A percentile compares a stretch with the other conserved stretches of the same genome.
phyloP scores from a whole-genome alignment of 2,797 vertebrate species.

The Benthosema pterotum region DNA sequence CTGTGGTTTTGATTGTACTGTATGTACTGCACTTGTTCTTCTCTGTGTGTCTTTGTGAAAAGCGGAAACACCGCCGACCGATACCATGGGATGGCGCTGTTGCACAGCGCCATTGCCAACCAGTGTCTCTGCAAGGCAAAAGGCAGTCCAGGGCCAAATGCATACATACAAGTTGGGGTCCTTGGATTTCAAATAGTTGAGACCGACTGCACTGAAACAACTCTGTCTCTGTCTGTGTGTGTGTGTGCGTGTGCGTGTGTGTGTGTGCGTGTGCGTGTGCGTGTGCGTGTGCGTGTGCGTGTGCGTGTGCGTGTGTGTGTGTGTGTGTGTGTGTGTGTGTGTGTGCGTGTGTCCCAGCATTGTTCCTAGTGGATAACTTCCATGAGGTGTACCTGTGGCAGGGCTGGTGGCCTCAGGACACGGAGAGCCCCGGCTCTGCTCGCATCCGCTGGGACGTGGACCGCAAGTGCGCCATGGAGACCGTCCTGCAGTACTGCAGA shows the following conservation, averaged over 20 bases:
- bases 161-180: too few species aligned
- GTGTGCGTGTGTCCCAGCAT: slow-evolving; percentile 64
- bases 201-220: too few species aligned
- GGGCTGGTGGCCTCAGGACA: slow-evolving; percentile 98
- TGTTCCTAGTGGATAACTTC: slow-evolving; percentile 98
- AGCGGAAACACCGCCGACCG: too few species aligned
- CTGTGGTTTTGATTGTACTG: too few species aligned
- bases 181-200: too few species aligned
- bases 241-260: not conserved
- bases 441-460: slow-evolving; percentile 95
- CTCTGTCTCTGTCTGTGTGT: too few species aligned
- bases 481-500: slow-evolving; percentile 96
- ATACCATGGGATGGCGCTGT: too few species aligned
- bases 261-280: not conserved
- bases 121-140: too few species aligned
- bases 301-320: not conserved
- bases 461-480: slow-evolving; percentile 96
- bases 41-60: too few species aligned
- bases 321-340: not conserved
- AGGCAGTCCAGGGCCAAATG: too few species aligned
- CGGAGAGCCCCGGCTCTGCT: slow-evolving; percentile 91
- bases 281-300: not conserved
- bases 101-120: too few species aligned
- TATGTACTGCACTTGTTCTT: too few species aligned
- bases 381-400: slow-evolving; percentile 99